Evolutionary conservation across 2,113 vertebrate genomes (phyloP).

Genomic region (Megaleporinus macrocephalus): DNA sequence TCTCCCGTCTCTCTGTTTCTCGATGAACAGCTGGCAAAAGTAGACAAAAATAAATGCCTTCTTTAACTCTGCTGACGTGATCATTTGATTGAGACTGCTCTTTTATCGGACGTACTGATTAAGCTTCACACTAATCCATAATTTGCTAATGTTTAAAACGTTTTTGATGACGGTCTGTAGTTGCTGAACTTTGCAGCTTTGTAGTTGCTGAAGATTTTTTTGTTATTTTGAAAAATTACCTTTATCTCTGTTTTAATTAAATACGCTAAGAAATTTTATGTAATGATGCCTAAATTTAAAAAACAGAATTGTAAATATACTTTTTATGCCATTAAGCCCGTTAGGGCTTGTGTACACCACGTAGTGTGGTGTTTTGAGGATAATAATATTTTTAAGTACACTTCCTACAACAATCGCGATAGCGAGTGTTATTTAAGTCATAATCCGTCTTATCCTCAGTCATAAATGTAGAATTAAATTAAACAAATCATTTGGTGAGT

Average conservation of each 20-base stretch:
- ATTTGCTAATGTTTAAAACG: background rate
- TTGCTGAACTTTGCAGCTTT: background rate
- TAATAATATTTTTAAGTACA: background rate
- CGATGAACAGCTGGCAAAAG: constrained; percentile 51
- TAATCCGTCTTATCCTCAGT: background rate
- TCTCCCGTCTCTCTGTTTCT: constrained; percentile 37
- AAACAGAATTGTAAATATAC: background rate
- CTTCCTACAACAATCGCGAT: background rate
- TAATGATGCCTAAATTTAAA: background rate
- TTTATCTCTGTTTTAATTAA: background rate
- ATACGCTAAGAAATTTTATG: background rate
- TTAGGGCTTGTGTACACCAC: constrained; percentile 30
- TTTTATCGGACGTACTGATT: constrained; percentile 32
- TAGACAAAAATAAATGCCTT: constrained; percentile 46
- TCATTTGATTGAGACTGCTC: constrained; percentile 45
- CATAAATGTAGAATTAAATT: background rate
- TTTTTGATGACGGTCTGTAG: background rate
- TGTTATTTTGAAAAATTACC: background rate
- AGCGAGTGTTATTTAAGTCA: background rate
- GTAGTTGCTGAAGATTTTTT: background rate
- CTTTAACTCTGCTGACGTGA: constrained; percentile 57
- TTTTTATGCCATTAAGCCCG: background rate
- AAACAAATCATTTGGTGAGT: background rate
- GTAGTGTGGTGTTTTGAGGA: constrained; percentile 44
- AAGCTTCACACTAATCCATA: constrained; percentile 7